Base-by-base conservation (phyloP, 2,888 invertebrate genomes). In the Mimumesa dahlbomi region DNA sequence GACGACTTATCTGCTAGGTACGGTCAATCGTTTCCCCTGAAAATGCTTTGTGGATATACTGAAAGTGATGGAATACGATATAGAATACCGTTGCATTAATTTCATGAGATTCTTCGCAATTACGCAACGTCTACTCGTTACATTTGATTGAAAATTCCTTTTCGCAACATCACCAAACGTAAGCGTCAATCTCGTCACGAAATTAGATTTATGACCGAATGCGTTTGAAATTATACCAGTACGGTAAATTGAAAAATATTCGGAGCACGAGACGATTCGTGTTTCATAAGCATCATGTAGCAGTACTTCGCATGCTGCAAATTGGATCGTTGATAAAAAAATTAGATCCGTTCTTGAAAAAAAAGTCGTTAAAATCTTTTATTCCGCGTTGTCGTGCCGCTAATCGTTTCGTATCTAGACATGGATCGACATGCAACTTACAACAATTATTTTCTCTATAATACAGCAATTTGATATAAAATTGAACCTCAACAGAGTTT, bases 291-390 rank as follows among this genome's bases (percentile, higher is more conserved):
- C 14, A 29, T 54, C 29, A 65, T 19, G 7, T 11, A 11, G 57
- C 59, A 14, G 31, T 18, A 54, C 52, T 57, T 46, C 5, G 66
- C 75, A 57, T 72, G 75, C 63, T 40, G 63, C 45, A 66, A 64
- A 72, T 62, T 58, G 53, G 50, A 42, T 76, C 58, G 48, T 31
- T 31, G 42, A 18, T 42, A 50, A 53, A 38, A 34, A 54, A 54
- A 75, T 75, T 76, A 42, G 57, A 54, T 67, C 40, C 21, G 14
- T 45, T 36, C 21, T 42, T 34, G 34, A 50, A 42, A 25, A 59
- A 61, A 57, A 49, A 54, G 69, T 73, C 59, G 64, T 76, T 63
- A 66, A 66, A 69, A 48, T 73, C 46, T 54, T 77, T 66, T 61
- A 61, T 61, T 54, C 50, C 40, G 45, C 54, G 14, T 14, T 58